phyloP scores from a whole-genome alignment of 2,797 vertebrate genomes.

The Strix occidentalis region DNA sequence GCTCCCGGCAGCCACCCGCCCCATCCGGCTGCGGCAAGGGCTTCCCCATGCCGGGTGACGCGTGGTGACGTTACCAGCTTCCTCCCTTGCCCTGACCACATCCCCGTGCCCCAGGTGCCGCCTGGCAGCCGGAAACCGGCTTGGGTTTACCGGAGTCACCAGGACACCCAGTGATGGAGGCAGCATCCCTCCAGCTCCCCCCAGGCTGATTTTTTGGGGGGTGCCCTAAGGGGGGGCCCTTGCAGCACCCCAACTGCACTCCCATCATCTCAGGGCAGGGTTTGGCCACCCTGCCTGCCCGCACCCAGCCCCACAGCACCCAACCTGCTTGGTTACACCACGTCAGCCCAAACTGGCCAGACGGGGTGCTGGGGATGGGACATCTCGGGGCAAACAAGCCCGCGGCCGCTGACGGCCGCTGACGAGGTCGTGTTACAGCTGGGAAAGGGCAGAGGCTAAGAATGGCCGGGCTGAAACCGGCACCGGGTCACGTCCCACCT shows the following conservation, averaged over 20 bases:
- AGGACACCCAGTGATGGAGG: background rate
- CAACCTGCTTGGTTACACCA: background rate
- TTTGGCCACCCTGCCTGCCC: background rate
- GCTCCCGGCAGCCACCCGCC: background rate
- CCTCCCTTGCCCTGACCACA: constrained; percentile 38
- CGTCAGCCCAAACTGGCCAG: constrained; percentile 51
- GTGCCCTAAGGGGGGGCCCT: background rate
- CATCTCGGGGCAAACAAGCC: background rate
- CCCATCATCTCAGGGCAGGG: background rate
- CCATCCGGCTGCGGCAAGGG: constrained; percentile 19
- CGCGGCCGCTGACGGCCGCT: background rate
- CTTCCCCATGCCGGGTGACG: constrained; percentile 26
- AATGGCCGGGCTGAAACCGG: constrained; percentile 24
- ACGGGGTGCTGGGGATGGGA: background rate
- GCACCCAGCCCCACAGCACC: background rate
- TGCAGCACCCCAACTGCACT: background rate
- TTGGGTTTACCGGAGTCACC: background rate
- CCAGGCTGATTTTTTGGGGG: fast-evolving
- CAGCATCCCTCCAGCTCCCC: background rate
- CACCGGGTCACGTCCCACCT: constrained; percentile 2
- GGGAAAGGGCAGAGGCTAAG: constrained; percentile 70
- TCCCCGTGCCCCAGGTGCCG: background rate
- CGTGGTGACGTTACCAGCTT: background rate
- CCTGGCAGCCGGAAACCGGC: background rate
- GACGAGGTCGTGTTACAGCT: constrained; percentile 65